These are phyloP conservation scores for Onychomys arenicola DNA, from an alignment of 2,797 vertebrate species.

Conservation along the genomic window DNA sequence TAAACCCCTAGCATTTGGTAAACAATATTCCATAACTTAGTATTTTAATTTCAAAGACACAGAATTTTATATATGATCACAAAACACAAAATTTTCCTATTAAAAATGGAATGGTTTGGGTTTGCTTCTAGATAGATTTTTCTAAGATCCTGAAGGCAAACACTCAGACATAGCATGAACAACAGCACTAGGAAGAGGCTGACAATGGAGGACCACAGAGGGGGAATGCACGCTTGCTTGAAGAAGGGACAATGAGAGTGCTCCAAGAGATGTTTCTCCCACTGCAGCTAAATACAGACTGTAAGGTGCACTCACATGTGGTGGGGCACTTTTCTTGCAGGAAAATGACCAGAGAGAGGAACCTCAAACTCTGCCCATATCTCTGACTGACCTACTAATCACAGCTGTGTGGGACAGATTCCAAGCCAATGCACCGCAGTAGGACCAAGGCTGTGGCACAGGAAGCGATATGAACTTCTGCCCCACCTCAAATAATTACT, in stretches of 20 bases:
- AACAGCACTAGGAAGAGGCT: neutral
- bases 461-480: neutral
- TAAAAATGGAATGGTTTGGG: neutral
- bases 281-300: neutral
- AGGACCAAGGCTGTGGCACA: neutral
- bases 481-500: neutral
- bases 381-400: neutral
- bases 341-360: neutral
- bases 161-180: neutral
- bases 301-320: neutral
- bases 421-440: neutral
- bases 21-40: neutral
- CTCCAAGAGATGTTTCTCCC: neutral
- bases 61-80: neutral
- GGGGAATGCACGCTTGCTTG: no score
- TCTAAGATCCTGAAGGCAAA: neutral
- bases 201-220: neutral
- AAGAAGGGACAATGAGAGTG: neutral
- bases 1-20: neutral
- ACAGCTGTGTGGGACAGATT: neutral
- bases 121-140: neutral
- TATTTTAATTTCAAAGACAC: conserved; percentile 26
- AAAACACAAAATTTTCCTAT: neutral
- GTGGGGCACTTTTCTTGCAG: neutral
- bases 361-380: neutral